Conservation (phyloP, 2,113 vertebrate genomes). For the Cynocephalus volans region DNA sequence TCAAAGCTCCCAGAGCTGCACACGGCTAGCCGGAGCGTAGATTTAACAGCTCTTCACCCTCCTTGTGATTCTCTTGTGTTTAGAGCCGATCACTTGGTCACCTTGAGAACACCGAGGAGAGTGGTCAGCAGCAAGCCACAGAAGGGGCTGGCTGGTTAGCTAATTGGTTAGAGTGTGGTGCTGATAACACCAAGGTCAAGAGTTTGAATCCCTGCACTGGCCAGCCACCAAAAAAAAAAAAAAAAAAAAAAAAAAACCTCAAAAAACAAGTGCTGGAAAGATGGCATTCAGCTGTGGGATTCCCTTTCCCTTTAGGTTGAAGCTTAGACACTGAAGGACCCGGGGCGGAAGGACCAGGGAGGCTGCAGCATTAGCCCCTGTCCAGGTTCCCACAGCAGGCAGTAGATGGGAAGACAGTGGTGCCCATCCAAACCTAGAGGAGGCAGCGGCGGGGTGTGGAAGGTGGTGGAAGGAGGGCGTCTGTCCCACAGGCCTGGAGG, state of each 20-base stretch:
- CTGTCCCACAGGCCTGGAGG: not conserved
- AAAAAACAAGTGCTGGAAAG: not conserved
- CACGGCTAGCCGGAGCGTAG: fast-evolving
- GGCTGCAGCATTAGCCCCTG: not conserved
- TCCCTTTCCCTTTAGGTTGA: too few relatives aligned
- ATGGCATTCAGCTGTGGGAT: fast-evolving
- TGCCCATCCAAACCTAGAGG: not conserved
- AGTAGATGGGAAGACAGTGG: not conserved
- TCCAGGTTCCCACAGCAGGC: not conserved
- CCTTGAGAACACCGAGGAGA: not conserved
- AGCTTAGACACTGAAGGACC: not conserved
- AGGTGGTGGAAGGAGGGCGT: not conserved
- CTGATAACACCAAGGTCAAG: too few relatives aligned
- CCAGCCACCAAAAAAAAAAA: too few relatives aligned
- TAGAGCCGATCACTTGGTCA: not conserved
- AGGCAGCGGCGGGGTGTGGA: not conserved
- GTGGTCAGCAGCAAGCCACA: not conserved
- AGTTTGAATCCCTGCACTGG: too few relatives aligned
- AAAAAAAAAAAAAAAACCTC: too few relatives aligned
- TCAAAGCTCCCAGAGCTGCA: not conserved
- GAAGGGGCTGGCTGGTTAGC: too few relatives aligned
- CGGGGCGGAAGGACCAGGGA: not conserved
- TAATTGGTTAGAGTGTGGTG: too few relatives aligned
- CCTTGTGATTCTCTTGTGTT: not conserved
- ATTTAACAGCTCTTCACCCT: not conserved